phyloP scores from a whole-genome alignment of 1,140 invertebrate genomes.

The Contarinia nasturtii region DNA sequence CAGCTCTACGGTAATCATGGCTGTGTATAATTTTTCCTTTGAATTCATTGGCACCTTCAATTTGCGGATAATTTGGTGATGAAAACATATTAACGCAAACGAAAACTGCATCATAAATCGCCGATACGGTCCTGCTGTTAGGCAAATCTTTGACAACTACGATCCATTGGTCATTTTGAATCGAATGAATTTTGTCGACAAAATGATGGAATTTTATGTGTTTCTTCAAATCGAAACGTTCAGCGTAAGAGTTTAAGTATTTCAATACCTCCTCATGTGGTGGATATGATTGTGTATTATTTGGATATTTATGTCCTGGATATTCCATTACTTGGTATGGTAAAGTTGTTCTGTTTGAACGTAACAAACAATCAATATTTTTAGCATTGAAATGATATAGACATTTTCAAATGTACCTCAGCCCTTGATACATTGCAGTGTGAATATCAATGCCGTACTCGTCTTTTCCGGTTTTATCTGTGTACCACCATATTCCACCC shows the following conservation, averaged over 20 bases:
- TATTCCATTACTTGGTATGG: slow-evolving; percentile 83
- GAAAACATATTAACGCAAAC: slow-evolving; percentile 74
- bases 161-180: slow-evolving; percentile 17
- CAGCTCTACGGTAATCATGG: slow-evolving; percentile 62
- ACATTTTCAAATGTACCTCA: slow-evolving; percentile 10
- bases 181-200: slow-evolving; percentile 13
- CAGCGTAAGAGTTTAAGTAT: slow-evolving; percentile 62
- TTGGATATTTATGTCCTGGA: slow-evolving; percentile 57
- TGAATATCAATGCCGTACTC: slow-evolving; percentile 61
- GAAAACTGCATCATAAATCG: slow-evolving; percentile 59
- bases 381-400: no score
- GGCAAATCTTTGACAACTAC: slow-evolving; percentile 31
- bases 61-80: slow-evolving; percentile 35
- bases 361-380: neutral
- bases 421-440: slow-evolving; percentile 61
- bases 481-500: slow-evolving; percentile 83
- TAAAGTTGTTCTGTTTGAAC: slow-evolving; percentile 64
- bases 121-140: slow-evolving; percentile 25
- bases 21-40: slow-evolving; percentile 57
- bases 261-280: slow-evolving; percentile 55
- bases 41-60: slow-evolving; percentile 49
- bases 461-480: slow-evolving; percentile 47
- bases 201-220: no score
- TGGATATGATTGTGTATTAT: slow-evolving; percentile 52
- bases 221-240: slow-evolving; percentile 29